These are phyloP conservation scores for Drosophila biarmipes DNA, from an alignment of 1,140 invertebrate genomes.

Conservation along the genomic window DNA sequence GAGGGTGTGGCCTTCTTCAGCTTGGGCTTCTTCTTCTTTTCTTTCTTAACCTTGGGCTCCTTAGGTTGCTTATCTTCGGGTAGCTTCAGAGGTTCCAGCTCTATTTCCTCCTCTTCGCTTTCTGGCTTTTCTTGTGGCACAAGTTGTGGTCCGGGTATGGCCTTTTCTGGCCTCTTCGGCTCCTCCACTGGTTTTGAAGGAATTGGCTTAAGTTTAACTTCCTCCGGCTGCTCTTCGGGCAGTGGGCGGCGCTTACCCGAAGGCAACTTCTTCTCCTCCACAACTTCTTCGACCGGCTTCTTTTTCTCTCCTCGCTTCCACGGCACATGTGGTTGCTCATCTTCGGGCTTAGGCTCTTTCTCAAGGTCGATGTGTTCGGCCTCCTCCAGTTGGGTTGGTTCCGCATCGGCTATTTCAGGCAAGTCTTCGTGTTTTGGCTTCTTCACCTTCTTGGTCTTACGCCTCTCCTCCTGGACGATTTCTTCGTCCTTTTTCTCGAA, in stretches of 20 bases:
- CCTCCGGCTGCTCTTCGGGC: conserved; percentile 84
- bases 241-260: conserved; percentile 81
- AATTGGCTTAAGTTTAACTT: conserved; percentile 85
- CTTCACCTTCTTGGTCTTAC: conserved; percentile 71
- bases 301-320: conserved; percentile 82
- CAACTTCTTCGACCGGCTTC: conserved; percentile 80
- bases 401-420: conserved; percentile 70
- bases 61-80: conserved; percentile 60
- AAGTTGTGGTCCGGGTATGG: conserved; percentile 74
- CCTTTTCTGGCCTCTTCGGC: conserved; percentile 64
- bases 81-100: conserved; percentile 66
- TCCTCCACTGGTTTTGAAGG: conserved; percentile 77
- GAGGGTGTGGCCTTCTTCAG: conserved; percentile 75
- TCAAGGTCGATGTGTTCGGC: conserved; percentile 83
- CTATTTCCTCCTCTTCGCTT: conserved; percentile 64
- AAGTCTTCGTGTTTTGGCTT: conserved; percentile 76
- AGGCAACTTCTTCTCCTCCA: conserved; percentile 85
- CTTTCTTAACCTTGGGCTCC: conserved; percentile 70
- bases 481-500: conserved; percentile 83
- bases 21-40: conserved; percentile 83
- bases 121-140: conserved; percentile 64
- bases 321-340: conserved; percentile 77
- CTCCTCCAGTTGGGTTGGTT: conserved; percentile 71
- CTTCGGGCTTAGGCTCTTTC: conserved; percentile 74
- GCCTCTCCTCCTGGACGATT: conserved; percentile 70